Base-by-base conservation (phyloP, 2,113 vertebrate genomes). In the Gymnocephalus cernua region DNA sequence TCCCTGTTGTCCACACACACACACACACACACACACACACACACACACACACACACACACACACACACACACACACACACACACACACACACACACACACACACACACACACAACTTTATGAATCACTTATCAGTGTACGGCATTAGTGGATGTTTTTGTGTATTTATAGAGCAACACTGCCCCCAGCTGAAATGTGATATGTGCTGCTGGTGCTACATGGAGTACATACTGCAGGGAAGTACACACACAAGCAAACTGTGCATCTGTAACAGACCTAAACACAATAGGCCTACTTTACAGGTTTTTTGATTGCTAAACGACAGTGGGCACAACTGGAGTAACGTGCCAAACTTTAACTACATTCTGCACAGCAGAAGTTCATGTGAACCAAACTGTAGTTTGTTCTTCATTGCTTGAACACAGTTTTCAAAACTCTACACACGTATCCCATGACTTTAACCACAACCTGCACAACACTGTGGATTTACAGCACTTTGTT, bases 151-250 rank as follows among this genome's bases (percentile, higher is more conserved):
- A 50, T 56, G 6, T 59, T 5, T 23, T 27, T 50, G 29, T 25
- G 48, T 75, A 70, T 89, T 82, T 91, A 32, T 91, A 70, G 90
- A 85, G 82, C 82, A 90, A 93, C 88, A 93, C 89, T 93, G 89
- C 88, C 92, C 92, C 86, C 92, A 80, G 63, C 69, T 93, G 93
- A 85, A 56, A 83, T 13, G 18, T 45, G 56, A 1, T 35, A n/a
- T 68, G 75, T 72, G 68, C 57, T 89, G 59, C 85, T 74, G 27
- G 38, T 81, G 59, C 16, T 48, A 21, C 21, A 59, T 38, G 47
- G 18, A 51, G 2, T 27, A 4, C 32, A 65, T 47, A 12, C 19
- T 58, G 45, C 32, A 73, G n/a, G 38, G 1, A n/a, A 38, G 41
- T 3, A 23, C 15, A 50, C 12, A 47, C 7, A 51, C 13, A 44